phyloP scores from a whole-genome alignment of 2,797 vertebrate species.

The Falco berigora region DNA sequence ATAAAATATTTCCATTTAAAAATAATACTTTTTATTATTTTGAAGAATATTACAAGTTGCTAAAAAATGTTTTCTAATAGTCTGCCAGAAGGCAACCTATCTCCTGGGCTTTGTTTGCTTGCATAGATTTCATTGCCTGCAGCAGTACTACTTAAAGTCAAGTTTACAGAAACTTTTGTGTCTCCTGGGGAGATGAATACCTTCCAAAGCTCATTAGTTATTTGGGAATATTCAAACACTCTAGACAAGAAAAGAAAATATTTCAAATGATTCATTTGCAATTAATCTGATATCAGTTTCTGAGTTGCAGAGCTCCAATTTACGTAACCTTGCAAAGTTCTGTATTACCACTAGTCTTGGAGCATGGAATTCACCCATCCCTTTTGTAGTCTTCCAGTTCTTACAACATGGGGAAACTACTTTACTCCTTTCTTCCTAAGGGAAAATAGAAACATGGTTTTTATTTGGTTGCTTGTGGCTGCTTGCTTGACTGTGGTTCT shows the following conservation, averaged over 20 bases:
- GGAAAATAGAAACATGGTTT: slow-evolving; percentile 17
- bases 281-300: slow-evolving; percentile 7
- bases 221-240: slow-evolving; percentile 12
- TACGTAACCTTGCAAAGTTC: slow-evolving; percentile 29
- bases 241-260: neutral
- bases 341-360: neutral
- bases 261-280: slow-evolving; percentile 20
- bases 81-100: slow-evolving; percentile 33
- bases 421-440: neutral
- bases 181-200: slow-evolving; percentile 26
- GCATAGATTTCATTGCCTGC: slow-evolving; percentile 36
- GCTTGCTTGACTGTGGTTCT: neutral
- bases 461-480: neutral
- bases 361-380: neutral
- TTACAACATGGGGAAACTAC: slow-evolving; percentile 28
- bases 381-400: neutral
- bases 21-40: slow-evolving; percentile 37
- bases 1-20: slow-evolving; percentile 16
- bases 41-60: slow-evolving; percentile 7
- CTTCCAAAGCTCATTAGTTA: slow-evolving; percentile 54
- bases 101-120: slow-evolving; percentile 59
- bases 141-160: slow-evolving; percentile 59
- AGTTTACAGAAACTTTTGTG: slow-evolving; percentile 50
- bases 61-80: slow-evolving; percentile 27
- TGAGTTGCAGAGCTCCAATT: neutral